phyloP scores from a whole-genome alignment of 2,888 invertebrate species.

The Trichogramma dendrolimi region DNA sequence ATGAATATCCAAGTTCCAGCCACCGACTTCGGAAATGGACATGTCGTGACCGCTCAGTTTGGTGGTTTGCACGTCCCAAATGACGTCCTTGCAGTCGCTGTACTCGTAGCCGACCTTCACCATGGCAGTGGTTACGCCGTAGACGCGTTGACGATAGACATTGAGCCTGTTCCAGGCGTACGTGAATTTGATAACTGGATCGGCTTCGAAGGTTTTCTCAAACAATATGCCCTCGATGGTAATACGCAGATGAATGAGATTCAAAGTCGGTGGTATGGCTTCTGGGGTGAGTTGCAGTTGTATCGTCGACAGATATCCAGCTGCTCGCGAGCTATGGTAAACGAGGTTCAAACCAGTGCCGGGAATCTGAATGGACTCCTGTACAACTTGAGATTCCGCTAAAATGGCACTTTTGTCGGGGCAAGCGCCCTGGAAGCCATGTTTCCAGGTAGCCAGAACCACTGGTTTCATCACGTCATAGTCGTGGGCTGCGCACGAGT shows the following conservation, averaged over 20 bases:
- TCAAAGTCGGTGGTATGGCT: constrained; percentile 72
- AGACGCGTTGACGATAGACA: constrained; percentile 92
- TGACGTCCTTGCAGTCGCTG: constrained; percentile 82
- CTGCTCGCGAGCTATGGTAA: constrained; percentile 91
- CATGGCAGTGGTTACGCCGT: constrained; percentile 90
- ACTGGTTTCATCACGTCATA: constrained; percentile 92
- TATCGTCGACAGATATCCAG: constrained; percentile 89
- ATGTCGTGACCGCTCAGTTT: constrained; percentile 94
- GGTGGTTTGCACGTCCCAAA: constrained; percentile 95
- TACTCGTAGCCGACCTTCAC: constrained; percentile 97
- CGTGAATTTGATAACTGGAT: constrained; percentile 92
- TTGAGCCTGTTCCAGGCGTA: constrained; percentile 97
- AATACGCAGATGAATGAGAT: constrained; percentile 86
- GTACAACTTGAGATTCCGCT: constrained; percentile 89
- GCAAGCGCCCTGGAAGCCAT: constrained; percentile 92
- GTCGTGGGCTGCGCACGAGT: constrained; percentile 82
- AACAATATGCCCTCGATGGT: constrained; percentile 92
- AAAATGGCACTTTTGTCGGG: constrained; percentile 86
- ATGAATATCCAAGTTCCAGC: constrained; percentile 97
- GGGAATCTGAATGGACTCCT: constrained; percentile 90
- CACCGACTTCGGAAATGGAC: constrained; percentile 94
- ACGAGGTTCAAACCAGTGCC: constrained; percentile 93
- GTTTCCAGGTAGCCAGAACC: constrained; percentile 89
- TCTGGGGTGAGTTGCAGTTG: constrained; percentile 87
- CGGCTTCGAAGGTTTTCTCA: constrained; percentile 91